Evolutionary conservation across 2,888 invertebrate species (phyloP).

Genomic region (Mantis religiosa): DNA sequence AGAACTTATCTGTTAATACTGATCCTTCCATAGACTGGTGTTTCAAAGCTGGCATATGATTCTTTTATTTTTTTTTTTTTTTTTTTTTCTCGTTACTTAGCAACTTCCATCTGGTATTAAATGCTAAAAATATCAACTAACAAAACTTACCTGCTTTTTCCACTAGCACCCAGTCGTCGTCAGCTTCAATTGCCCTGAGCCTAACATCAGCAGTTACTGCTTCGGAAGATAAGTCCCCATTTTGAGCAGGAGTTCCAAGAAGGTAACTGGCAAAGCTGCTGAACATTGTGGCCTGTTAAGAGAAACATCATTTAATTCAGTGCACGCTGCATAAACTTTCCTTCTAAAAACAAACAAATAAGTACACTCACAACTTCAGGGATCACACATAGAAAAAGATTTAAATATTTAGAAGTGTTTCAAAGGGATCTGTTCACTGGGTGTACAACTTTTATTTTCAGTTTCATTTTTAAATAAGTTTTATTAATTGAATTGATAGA

Average conservation of each 20-base stretch:
- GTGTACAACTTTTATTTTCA: too few species aligned
- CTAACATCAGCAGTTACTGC: slow-evolving; percentile 33
- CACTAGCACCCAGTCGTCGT: slow-evolving; percentile 57
- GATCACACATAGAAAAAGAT: too few species aligned
- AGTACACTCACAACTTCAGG: not conserved
- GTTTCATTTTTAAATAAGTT: too few species aligned
- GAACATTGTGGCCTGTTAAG: slow-evolving; percentile 47
- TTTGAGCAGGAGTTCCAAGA: slow-evolving; percentile 40
- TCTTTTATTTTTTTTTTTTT: too few species aligned
- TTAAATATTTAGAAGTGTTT: too few species aligned
- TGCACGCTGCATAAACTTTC: not conserved
- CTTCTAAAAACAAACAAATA: not conserved
- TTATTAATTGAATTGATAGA: too few species aligned
- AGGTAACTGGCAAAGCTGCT: slow-evolving; percentile 57
- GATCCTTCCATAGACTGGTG: too few species aligned
- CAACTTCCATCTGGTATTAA: too few species aligned
- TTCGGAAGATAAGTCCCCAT: slow-evolving; percentile 15
- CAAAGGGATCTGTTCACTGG: too few species aligned
- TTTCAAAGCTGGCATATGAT: too few species aligned
- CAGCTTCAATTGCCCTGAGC: slow-evolving; percentile 43
- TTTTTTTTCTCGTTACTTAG: too few species aligned
- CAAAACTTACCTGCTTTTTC: slow-evolving; percentile 36
- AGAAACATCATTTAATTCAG: not conserved
- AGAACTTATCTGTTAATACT: too few species aligned
- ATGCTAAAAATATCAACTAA: not conserved